Base-by-base conservation (phyloP, 2,888 invertebrate species). In the Therioaphis trifolii region DNA sequence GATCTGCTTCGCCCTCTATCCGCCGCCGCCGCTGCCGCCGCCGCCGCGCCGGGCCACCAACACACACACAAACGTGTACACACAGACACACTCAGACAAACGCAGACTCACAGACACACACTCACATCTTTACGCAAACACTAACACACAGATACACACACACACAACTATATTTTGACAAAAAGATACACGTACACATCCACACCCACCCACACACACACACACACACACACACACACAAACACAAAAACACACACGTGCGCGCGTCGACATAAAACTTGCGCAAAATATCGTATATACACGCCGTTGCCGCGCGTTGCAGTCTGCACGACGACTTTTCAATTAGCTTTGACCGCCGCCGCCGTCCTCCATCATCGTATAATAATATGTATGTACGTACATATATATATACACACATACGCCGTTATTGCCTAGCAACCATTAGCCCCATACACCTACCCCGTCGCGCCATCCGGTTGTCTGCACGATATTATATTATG, bases 311-410 rank as follows among this genome's bases (percentile, higher is more conserved):
- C 76, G 76, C 40, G 43, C 79, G 80, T 80, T 72, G 80, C 80
- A 80, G 80, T 71, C 80, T 80, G 80, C 80, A 72, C 80, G 80
- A 35, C 80, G 80, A 71, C 80, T 80, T 72, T 80, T 80, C 80
- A 80, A 80, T 80, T 80, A 80, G 80, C 72, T 80, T 21, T 72
- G 80, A 46, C 71, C 80, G 21, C 74, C 21, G 14, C n/a, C n/a
- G 18, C 58, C 72, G n/a, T 58, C 55, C 55, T n/a, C n/a, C n/a
- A n/a, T n/a, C n/a, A n/a, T n/a, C n/a, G n/a, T n/a, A n/a, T n/a
- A n/a, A n/a, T n/a, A n/a, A n/a, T n/a, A n/a, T n/a, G n/a, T n/a
- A n/a, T n/a, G n/a, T n/a, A n/a, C n/a, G n/a, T n/a, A n/a, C n/a
- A n/a, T n/a, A n/a, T n/a, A n/a, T n/a, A n/a, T n/a, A n/a, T n/a